Conservation (phyloP, 1,140 invertebrate genomes). For the Capitella teleta region DNA sequence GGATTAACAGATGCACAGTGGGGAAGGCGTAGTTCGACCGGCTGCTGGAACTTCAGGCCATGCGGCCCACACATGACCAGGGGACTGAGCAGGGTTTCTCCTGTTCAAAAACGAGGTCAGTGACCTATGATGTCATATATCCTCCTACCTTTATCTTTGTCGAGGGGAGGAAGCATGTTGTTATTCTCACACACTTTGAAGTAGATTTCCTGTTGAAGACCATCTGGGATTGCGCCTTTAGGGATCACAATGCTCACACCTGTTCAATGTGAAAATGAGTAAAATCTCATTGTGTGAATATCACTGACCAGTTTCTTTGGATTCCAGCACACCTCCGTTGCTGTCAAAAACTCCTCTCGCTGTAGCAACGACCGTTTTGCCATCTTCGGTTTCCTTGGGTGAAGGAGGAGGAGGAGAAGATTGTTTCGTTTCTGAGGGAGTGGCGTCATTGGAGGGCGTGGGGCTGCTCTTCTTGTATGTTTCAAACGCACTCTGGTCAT, state of each 20-base stretch:
- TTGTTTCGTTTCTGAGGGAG: neutral
- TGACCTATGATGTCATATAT: neutral
- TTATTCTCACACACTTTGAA: constrained; percentile 68
- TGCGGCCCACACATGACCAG: constrained; percentile 90
- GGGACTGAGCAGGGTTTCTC: constrained; percentile 82
- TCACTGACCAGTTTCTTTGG: constrained; percentile 56
- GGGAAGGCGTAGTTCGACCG: constrained; percentile 65
- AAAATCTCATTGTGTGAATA: neutral
- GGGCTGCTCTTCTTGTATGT: constrained; percentile 63
- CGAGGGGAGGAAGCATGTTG: constrained; percentile 64
- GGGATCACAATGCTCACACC: constrained; percentile 82
- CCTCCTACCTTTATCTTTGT: constrained; percentile 67
- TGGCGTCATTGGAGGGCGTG: no score
- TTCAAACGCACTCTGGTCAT: no score
- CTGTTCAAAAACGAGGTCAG: constrained; percentile 48
- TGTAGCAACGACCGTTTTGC: constrained; percentile 37
- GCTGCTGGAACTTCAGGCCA: constrained; percentile 72
- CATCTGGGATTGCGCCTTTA: constrained; percentile 66
- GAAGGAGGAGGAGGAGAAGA: neutral
- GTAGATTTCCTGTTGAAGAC: constrained; percentile 79
- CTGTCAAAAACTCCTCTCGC: constrained; percentile 42
- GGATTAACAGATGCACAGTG: constrained; percentile 45
- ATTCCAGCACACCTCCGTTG: constrained; percentile 68
- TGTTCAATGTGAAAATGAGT: constrained; percentile 11
- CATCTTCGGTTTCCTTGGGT: constrained; percentile 17